Evolutionary conservation across 2,797 vertebrate species (phyloP).

Genomic region (Phrynocephalus guinanensis): DNA sequence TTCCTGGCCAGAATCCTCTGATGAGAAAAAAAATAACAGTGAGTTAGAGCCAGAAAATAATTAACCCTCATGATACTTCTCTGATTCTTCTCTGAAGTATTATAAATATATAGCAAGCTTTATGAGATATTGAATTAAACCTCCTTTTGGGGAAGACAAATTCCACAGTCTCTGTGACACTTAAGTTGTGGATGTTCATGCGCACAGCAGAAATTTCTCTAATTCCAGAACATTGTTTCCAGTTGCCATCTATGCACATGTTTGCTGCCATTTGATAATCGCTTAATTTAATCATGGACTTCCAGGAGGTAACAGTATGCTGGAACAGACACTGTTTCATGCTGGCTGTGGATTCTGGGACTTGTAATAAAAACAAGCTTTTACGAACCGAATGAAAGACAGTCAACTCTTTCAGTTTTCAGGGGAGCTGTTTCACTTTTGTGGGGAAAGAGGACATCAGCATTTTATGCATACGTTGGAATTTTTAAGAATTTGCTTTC

Average conservation of each 20-base stretch:
- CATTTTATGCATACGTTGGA: background rate
- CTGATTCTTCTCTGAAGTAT: slow-evolving; percentile 54
- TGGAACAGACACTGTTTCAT: no score
- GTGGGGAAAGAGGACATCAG: slow-evolving; percentile 24
- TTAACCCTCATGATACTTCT: slow-evolving; percentile 74
- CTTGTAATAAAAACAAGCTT: background rate
- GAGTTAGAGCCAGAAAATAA: slow-evolving; percentile 78
- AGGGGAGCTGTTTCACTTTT: background rate
- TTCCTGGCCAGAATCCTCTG: slow-evolving; percentile 76
- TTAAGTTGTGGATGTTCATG: slow-evolving; percentile 31
- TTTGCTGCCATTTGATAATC: slow-evolving; percentile 30
- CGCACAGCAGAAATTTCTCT: background rate
- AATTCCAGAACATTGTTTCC: slow-evolving; percentile 16
- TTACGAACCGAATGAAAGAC: background rate
- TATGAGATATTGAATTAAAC: slow-evolving; percentile 43
- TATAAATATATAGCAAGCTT: slow-evolving; percentile 58
- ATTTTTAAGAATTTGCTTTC: slow-evolving; percentile 15
- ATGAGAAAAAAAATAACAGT: slow-evolving; percentile 70
- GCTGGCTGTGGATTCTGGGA: background rate
- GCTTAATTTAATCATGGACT: slow-evolving; percentile 49
- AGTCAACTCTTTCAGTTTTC: background rate
- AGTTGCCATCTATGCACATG: slow-evolving; percentile 48
- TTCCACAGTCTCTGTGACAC: fast-evolving
- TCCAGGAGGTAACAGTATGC: background rate
- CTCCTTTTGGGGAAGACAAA: slow-evolving; percentile 41